Evolutionary conservation across 1,140 invertebrate species (phyloP), one percentile per base, ranked within the genome.

Genomic region (Idris sp.): DNA sequence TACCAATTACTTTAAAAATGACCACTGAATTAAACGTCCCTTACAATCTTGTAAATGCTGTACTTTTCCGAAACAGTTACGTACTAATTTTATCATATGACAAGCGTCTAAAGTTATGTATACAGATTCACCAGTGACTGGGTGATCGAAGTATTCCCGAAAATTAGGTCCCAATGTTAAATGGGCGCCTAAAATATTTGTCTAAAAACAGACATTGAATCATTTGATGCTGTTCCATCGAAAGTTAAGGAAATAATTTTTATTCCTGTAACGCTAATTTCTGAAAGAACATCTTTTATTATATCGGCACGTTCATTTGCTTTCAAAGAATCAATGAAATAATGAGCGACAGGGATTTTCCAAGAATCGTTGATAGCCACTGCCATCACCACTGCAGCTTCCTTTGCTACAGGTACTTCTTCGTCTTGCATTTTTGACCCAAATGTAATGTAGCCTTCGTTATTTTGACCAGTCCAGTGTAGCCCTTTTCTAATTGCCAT

Each of bases 61-160:
- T 6, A 18, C 2, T 3, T 40, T 16, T 0, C 35, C 35, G 2
- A 38, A 38, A 38, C 35, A 38, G 8, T 38, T 38, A 3, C 35
- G 10, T 1, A 38, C 35, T 1, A 38, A n/a, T 38, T 54, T 80
- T 6, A 78, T n/a, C 36, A 71, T 71, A 22, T 79, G 77, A 65
- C 71, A 75, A 2, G 74, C 46, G 56, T 80, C 77, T 19, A 36
- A 71, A 58, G 78, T 71, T n/a, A 77, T 25, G 61, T 58, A 76
- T 3, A 80, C 46, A 11, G 33, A 11, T 58, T 76, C 6, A 18
- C 4, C 16, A 9, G 49, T 69, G 8, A 38, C 19, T 26, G 74
- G 72, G 56, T 79, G 65, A 6, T 4, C 2, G 46, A 78, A 78
- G 28, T 16, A 75, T 0, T 68, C 30, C 14, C 36, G 51, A 19